These are phyloP conservation scores for Hafferia zeledoni DNA, from an alignment of 2,797 vertebrate genomes.

Conservation along the genomic window DNA sequence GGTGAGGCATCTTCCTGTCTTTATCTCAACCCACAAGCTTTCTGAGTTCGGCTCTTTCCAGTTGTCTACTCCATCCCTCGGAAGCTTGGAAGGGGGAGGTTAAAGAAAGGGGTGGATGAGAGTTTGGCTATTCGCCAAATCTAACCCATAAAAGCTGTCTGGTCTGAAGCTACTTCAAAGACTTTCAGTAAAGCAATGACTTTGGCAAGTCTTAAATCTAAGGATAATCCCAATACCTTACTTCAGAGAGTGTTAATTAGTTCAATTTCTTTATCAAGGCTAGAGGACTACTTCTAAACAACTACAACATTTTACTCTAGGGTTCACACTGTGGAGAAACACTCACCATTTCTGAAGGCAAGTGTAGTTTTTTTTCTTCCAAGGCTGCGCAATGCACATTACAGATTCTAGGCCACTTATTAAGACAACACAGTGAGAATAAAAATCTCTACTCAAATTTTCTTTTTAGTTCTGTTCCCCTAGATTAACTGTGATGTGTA, in stretches of 20 bases:
- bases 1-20: neutral
- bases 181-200: neutral
- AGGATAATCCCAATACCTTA: neutral
- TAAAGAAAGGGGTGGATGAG: neutral
- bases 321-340: neutral
- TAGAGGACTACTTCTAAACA: neutral
- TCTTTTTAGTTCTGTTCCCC: neutral
- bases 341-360: neutral
- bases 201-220: neutral
- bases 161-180: neutral
- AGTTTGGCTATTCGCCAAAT: neutral
- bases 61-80: neutral
- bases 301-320: neutral
- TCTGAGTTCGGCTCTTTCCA: neutral
- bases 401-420: neutral
- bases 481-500: neutral
- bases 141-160: neutral
- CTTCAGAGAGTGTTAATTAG: neutral
- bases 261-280: neutral
- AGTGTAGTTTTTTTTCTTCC: neutral
- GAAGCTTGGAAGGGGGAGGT: neutral
- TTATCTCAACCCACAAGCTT: neutral
- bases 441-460: neutral
- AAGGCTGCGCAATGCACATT: fast-evolving
- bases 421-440: neutral